A percentile compares a stretch with the other conserved stretches of the same genome.
These are phyloP conservation scores for Acrocephalus scirpaceus DNA, from an alignment of 2,797 vertebrate species.

Conservation along the genomic window DNA sequence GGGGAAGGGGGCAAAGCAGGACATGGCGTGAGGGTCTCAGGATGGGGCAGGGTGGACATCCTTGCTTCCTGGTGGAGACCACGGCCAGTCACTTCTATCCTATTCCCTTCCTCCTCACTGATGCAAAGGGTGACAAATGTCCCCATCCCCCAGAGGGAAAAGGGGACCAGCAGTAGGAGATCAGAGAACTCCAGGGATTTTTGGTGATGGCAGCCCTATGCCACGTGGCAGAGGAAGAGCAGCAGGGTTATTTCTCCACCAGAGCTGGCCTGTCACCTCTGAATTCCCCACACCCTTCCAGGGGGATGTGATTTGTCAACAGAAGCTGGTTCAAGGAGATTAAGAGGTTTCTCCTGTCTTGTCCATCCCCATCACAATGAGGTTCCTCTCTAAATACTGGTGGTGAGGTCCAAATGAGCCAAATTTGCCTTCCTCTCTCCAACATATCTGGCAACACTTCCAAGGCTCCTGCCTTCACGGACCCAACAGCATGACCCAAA, in stretches of 20 bases:
- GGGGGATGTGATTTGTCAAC: constrained; percentile 16
- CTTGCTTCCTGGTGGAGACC: neutral
- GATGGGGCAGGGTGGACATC: neutral
- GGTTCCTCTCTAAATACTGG: constrained; percentile 29
- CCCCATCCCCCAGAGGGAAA: neutral
- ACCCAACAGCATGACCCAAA: neutral
- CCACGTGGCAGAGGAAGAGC: fast-evolving
- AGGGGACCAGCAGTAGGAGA: neutral
- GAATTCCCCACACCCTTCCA: neutral
- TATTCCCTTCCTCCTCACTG: neutral
- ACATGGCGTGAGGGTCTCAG: fast-evolving
- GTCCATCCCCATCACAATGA: constrained; percentile 60
- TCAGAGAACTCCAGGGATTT: neutral
- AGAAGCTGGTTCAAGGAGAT: constrained; percentile 17
- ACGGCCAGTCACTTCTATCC: neutral
- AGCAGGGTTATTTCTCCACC: neutral
- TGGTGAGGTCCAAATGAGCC: constrained; percentile 31
- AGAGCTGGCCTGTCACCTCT: neutral
- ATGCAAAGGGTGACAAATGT: neutral
- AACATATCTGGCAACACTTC: neutral
- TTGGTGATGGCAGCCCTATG: neutral
- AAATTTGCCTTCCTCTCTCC: constrained; percentile 7
- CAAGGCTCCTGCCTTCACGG: neutral
- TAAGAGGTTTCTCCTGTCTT: constrained; percentile 20
- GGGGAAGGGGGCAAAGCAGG: neutral